Percentiles rank a stretch among this genome's conserved stretches.
phyloP scores from a whole-genome alignment of 2,888 invertebrate genomes.

The Hemithea aestivaria region DNA sequence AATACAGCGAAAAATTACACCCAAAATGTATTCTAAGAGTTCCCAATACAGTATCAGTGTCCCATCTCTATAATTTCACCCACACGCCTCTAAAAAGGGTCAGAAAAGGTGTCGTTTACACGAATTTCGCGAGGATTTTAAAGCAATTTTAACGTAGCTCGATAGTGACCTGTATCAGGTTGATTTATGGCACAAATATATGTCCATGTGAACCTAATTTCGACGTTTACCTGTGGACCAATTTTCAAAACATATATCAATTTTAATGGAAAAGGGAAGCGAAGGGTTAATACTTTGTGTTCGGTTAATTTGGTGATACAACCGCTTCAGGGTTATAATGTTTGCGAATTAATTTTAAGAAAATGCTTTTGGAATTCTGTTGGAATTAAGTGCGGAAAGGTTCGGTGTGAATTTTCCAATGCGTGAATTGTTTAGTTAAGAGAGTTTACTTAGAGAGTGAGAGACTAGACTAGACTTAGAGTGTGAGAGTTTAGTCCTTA shows the following conservation, averaged over 20 bases:
- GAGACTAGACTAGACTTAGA: too few relatives aligned
- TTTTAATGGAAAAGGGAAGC: slow-evolving; percentile 23
- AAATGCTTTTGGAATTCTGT: too few relatives aligned
- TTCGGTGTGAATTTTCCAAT: too few relatives aligned
- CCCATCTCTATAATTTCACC: slow-evolving; percentile 7
- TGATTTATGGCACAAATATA: slow-evolving; percentile 20
- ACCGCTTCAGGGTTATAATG: too few relatives aligned
- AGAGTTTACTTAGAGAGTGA: too few relatives aligned
- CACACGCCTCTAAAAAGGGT: slow-evolving; percentile 16
- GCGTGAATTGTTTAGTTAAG: too few relatives aligned
- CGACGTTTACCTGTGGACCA: slow-evolving; percentile 13
- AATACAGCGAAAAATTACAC: too few relatives aligned
- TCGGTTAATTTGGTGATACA: slow-evolving; percentile 21
- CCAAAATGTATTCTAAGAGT: too few relatives aligned
- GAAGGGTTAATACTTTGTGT: slow-evolving; percentile 19
- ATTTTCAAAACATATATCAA: slow-evolving; percentile 24
- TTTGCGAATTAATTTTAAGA: too few relatives aligned
- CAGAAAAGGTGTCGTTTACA: slow-evolving; percentile 20
- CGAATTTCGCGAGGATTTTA: slow-evolving; percentile 24
- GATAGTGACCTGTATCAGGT: slow-evolving; percentile 24
- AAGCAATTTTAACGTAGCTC: slow-evolving; percentile 26
- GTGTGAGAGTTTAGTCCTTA: too few relatives aligned
- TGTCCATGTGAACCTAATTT: slow-evolving; percentile 6
- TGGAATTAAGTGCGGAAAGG: too few relatives aligned
- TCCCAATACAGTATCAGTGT: too few relatives aligned